These are phyloP conservation scores for Caenorhabditis virilis DNA, from an alignment of 2,888 invertebrate species.

Conservation along the genomic window DNA sequence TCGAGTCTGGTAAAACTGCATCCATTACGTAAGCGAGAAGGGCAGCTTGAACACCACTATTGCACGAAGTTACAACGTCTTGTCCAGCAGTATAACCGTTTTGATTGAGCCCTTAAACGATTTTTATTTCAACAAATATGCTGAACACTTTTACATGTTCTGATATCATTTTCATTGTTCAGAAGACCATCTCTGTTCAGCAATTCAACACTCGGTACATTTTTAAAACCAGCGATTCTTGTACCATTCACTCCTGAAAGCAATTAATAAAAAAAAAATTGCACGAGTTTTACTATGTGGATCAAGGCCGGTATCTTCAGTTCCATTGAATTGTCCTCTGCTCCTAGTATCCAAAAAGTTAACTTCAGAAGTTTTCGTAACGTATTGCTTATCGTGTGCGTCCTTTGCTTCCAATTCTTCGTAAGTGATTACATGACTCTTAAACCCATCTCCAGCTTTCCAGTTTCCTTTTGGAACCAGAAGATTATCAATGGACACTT, in stretches of 20 bases:
- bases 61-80: slow-evolving; percentile 47
- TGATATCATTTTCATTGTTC: slow-evolving; percentile 35
- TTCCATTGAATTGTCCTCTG: slow-evolving; percentile 60
- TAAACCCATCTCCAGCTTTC: slow-evolving; percentile 35
- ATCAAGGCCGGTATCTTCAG: slow-evolving; percentile 55
- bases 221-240: slow-evolving; percentile 53
- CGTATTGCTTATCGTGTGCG: slow-evolving; percentile 30
- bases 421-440: slow-evolving; percentile 44
- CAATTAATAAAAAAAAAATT: slow-evolving; percentile 6
- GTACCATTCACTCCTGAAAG: slow-evolving; percentile 50
- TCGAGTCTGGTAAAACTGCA: slow-evolving; percentile 13
- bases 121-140: background rate
- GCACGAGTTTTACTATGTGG: slow-evolving; percentile 23
- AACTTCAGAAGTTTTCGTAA: slow-evolving; percentile 42
- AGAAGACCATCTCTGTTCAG: slow-evolving; percentile 37
- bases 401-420: slow-evolving; percentile 51
- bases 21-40: slow-evolving; percentile 51
- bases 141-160: slow-evolving; percentile 22
- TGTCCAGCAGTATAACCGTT: slow-evolving; percentile 29
- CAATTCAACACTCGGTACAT: slow-evolving; percentile 48
- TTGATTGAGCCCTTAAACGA: slow-evolving; percentile 17
- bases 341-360: slow-evolving; percentile 62
- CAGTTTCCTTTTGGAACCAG: slow-evolving; percentile 41
- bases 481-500: slow-evolving; percentile 37
- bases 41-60: slow-evolving; percentile 49